phyloP scores from a whole-genome alignment of 2,888 invertebrate species.

The Pomacea canaliculata region DNA sequence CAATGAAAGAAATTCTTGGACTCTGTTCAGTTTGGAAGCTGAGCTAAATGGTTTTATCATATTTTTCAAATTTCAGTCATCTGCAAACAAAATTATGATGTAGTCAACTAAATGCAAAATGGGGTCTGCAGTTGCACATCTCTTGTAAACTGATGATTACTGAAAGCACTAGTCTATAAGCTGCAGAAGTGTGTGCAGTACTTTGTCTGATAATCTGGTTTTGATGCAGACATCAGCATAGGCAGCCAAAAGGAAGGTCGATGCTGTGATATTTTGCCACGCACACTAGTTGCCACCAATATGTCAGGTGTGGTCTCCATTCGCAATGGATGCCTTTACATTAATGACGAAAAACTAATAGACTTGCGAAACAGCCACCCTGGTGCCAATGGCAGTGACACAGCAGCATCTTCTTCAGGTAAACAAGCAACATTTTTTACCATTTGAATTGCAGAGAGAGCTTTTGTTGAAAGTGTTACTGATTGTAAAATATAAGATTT shows the following conservation, averaged over 20 bases:
- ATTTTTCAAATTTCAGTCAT: no score
- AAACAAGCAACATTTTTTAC: no score
- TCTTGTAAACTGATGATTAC: not conserved
- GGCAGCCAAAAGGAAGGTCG: not conserved
- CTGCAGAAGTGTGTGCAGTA: not conserved
- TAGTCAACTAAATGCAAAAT: not conserved
- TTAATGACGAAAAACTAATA: not conserved
- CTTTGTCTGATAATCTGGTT: not conserved
- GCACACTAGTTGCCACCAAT: not conserved
- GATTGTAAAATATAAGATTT: no score
- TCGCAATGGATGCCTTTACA: slow-evolving; percentile 3
- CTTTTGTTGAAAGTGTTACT: no score
- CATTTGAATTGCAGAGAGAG: no score
- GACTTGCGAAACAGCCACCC: not conserved
- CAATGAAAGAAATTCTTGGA: no score
- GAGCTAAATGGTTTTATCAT: no score
- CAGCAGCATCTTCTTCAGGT: not conserved
- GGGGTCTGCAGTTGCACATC: not conserved
- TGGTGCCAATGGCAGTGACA: slow-evolving; percentile 12
- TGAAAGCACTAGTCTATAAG: not conserved
- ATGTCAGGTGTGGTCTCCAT: slow-evolving; percentile 8
- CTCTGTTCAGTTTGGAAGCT: no score
- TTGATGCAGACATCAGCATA: slow-evolving; percentile 12
- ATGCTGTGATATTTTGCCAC: slow-evolving; percentile 13
- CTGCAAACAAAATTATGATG: not conserved